phyloP scores from a whole-genome alignment of 2,888 invertebrate species.

The Eretmocerus hayati region DNA sequence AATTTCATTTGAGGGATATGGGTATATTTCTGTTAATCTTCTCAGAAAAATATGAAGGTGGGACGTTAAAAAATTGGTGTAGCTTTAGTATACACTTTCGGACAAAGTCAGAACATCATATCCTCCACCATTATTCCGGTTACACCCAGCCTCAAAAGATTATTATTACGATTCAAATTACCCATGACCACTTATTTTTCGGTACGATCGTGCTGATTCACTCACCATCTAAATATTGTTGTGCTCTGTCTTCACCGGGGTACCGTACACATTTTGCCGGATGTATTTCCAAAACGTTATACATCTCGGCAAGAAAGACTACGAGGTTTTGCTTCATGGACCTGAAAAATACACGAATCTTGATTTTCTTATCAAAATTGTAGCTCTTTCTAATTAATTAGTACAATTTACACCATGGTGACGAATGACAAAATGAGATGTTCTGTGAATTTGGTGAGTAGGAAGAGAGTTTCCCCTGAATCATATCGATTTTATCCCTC shows the following conservation, averaged over 20 bases:
- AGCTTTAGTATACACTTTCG: no score
- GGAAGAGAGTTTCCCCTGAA: no score
- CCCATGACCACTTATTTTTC: no score
- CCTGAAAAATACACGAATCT: slow-evolving; percentile 55
- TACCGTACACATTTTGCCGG: slow-evolving; percentile 82
- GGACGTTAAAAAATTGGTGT: no score
- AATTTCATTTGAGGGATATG: background rate
- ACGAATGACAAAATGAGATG: no score
- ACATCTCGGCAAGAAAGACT: slow-evolving; percentile 88
- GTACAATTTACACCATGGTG: no score
- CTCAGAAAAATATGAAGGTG: slow-evolving; percentile 32
- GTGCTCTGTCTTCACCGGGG: slow-evolving; percentile 62
- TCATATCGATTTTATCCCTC: no score
- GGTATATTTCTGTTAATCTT: background rate
- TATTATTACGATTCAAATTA: background rate
- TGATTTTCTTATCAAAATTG: no score
- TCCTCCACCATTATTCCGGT: slow-evolving; percentile 35
- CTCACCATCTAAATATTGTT: slow-evolving; percentile 48
- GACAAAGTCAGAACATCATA: no score
- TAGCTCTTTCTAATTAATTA: no score
- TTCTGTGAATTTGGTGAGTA: no score
- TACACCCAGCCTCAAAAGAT: slow-evolving; percentile 30
- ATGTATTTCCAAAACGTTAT: slow-evolving; percentile 88
- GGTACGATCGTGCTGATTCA: slow-evolving; percentile 16
- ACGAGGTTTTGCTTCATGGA: slow-evolving; percentile 87